These are phyloP conservation scores for Neosilurus mollespiculum DNA, from an alignment of 2,797 vertebrate genomes.

Conservation along the genomic window DNA sequence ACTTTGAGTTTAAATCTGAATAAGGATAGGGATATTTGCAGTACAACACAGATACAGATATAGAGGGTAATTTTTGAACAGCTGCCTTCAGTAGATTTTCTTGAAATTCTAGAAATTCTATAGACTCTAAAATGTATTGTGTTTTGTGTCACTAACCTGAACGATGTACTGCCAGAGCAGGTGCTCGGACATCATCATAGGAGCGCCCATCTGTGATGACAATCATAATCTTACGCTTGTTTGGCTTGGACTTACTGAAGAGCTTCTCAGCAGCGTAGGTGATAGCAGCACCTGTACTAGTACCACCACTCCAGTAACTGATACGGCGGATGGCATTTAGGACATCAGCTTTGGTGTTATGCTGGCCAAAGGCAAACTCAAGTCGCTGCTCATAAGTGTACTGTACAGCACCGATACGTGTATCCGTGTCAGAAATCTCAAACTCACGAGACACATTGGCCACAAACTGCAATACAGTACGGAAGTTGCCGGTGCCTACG, in stretches of 20 bases:
- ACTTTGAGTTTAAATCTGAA: background rate
- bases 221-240: conserved; percentile 97
- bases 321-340: conserved; percentile 89
- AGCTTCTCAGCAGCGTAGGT: conserved; percentile 87
- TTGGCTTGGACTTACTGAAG: conserved; percentile 95
- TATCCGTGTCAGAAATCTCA: conserved; percentile 95
- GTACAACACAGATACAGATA: background rate
- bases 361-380: conserved; percentile 89
- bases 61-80: background rate
- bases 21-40: background rate
- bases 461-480: conserved; percentile 93
- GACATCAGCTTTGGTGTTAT: conserved; percentile 85
- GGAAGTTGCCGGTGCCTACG: conserved; percentile 92
- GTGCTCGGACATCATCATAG: conserved; percentile 87
- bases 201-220: conserved; percentile 95
- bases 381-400: conserved; percentile 97
- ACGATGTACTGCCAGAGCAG: conserved; percentile 83
- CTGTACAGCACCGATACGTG: conserved; percentile 89
- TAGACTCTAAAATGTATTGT: background rate
- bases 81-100: background rate
- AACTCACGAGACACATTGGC: conserved; percentile 94
- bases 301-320: conserved; percentile 96
- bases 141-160: conserved; percentile 76
- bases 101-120: background rate
- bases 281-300: conserved; percentile 96